Evolutionary conservation across 2,797 vertebrate species (phyloP).

Genomic region (Ataeniobius toweri): DNA sequence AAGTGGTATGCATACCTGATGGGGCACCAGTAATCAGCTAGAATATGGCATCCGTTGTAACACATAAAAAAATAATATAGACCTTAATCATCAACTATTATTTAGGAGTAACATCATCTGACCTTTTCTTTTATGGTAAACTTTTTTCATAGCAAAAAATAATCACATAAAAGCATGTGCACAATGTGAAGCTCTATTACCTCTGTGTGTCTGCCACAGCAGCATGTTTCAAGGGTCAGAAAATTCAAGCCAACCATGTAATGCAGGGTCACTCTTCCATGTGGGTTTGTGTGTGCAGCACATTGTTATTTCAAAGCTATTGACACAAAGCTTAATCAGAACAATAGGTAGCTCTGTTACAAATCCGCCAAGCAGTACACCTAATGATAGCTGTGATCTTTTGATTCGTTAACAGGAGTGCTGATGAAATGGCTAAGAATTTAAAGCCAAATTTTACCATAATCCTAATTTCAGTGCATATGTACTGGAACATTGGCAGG

Average conservation of each 20-base stretch:
- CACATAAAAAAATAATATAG: background rate
- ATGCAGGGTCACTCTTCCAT: conserved; percentile 61
- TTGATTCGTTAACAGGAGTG: conserved; percentile 18
- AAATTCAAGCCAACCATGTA: conserved; percentile 34
- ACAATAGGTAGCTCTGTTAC: conserved; percentile 53
- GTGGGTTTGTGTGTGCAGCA: conserved; percentile 52
- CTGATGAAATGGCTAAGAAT: background rate
- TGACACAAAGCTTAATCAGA: conserved; percentile 47
- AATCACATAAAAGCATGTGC: conserved; percentile 12
- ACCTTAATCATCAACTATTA: background rate
- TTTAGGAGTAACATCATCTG: background rate
- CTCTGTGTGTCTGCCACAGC: conserved; percentile 11
- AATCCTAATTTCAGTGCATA: background rate
- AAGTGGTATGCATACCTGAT: background rate
- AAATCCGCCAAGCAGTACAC: conserved; percentile 29
- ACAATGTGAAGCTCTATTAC: conserved; percentile 26
- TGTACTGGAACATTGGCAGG: background rate
- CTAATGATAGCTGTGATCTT: conserved; percentile 21
- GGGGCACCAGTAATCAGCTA: background rate
- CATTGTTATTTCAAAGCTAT: conserved; percentile 56
- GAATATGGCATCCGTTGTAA: background rate
- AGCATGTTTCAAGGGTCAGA: conserved; percentile 32
- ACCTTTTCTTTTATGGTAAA: background rate
- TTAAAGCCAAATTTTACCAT: background rate
- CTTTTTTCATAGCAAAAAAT: background rate